A percentile compares a stretch with the other conserved stretches of the same genome.
phyloP scores from a whole-genome alignment of 2,797 vertebrate genomes.

The Limosa lapponica region DNA sequence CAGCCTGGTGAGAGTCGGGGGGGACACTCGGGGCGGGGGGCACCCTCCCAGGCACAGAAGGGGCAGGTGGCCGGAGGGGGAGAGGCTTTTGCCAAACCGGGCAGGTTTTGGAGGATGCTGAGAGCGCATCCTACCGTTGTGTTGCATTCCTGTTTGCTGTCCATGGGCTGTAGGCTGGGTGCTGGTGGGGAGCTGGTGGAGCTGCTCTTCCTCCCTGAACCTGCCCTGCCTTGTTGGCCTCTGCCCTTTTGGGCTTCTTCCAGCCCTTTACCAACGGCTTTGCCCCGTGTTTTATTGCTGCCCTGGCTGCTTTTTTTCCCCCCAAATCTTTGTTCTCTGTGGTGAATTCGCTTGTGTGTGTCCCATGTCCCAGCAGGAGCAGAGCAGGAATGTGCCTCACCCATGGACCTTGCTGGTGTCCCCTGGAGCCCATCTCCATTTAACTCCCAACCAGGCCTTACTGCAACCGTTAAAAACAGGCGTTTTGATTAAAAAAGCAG shows the following conservation, averaged over 20 bases:
- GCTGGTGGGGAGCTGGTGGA: background rate
- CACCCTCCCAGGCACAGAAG: background rate
- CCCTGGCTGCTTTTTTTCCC: background rate
- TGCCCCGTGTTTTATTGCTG: background rate
- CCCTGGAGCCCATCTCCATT: background rate
- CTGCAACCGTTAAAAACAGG: background rate
- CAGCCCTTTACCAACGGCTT: rapidly evolving
- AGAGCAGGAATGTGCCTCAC: background rate
- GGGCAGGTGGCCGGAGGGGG: rapidly evolving
- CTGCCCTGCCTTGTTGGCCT: background rate
- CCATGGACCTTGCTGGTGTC: background rate
- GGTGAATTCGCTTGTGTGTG: background rate
- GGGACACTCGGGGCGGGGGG: no score
- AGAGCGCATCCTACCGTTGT: rapidly evolving
- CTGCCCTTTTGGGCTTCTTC: background rate
- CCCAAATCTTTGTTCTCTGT: background rate
- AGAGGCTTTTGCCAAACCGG: background rate
- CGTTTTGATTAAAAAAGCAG: background rate
- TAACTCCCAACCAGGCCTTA: background rate
- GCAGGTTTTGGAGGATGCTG: background rate
- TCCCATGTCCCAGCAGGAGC: background rate
- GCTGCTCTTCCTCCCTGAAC: background rate
- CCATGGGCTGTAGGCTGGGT: background rate
- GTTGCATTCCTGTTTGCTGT: background rate
- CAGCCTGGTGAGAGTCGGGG: background rate